These are phyloP conservation scores for Agrilus cyanescens DNA, from an alignment of 2,888 invertebrate species.

Conservation along the genomic window DNA sequence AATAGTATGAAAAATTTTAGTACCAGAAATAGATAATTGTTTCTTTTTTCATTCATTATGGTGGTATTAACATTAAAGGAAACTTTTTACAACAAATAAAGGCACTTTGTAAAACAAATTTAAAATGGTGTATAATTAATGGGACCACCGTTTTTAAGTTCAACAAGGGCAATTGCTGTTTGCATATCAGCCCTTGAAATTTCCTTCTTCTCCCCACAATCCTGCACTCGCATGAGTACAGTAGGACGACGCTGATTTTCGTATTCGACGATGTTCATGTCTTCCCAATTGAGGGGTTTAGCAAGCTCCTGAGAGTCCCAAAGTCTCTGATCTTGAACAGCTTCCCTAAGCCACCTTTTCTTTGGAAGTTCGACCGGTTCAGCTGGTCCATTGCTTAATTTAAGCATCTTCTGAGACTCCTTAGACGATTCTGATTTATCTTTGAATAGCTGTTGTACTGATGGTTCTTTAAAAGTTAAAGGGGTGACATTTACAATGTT, in stretches of 20 bases:
- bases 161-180: constrained; percentile 49
- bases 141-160: constrained; percentile 36
- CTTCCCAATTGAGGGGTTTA: constrained; percentile 40
- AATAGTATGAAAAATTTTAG: too few relatives aligned
- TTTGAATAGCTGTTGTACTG: too few relatives aligned
- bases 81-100: too few relatives aligned
- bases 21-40: too few relatives aligned
- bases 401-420: constrained; percentile 18
- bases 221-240: constrained; percentile 38
- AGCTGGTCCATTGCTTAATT: constrained; percentile 2
- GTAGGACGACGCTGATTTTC: constrained; percentile 43
- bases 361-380: constrained; percentile 36
- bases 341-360: constrained; percentile 48
- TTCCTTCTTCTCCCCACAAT: constrained; percentile 19
- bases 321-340: constrained; percentile 30
- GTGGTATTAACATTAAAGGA: too few relatives aligned
- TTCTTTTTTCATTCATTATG: too few relatives aligned
- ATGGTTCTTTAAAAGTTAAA: too few relatives aligned
- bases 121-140: constrained; percentile 13
- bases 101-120: constrained; percentile 1
- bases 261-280: constrained; percentile 18
- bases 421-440: constrained; percentile 2
- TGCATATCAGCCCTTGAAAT: constrained; percentile 39
- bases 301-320: constrained; percentile 37
- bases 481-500: too few relatives aligned